These are phyloP conservation scores for Lophotriccus pileatus DNA, from an alignment of 2,797 vertebrate species.

Conservation along the genomic window DNA sequence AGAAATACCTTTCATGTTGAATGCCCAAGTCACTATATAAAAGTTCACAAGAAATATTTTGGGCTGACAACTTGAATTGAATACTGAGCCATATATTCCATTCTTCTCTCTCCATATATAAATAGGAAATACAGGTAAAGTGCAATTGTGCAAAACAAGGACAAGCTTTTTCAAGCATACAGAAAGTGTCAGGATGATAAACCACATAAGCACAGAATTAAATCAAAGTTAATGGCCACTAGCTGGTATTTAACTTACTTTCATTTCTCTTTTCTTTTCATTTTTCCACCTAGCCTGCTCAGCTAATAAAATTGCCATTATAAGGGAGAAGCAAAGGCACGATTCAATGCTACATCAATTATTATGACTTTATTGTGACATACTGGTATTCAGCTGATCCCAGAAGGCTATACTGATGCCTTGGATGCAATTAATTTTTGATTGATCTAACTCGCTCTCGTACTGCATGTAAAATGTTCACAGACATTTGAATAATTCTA, in stretches of 20 bases:
- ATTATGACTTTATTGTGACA: constrained; percentile 69
- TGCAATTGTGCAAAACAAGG: constrained; percentile 29
- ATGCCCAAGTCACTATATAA: neutral
- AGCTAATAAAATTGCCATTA: constrained; percentile 54
- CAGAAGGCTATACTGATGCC: constrained; percentile 55
- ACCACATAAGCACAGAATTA: constrained; percentile 31
- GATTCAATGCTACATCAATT: constrained; percentile 65
- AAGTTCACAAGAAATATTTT: neutral
- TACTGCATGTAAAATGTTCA: constrained; percentile 45
- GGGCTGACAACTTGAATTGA: neutral
- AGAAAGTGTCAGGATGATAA: constrained; percentile 42
- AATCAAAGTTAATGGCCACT: constrained; percentile 59
- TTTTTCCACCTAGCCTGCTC: constrained; percentile 51
- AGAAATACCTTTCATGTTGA: neutral
- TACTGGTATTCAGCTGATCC: constrained; percentile 55
- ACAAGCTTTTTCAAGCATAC: constrained; percentile 2
- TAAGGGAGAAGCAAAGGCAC: constrained; percentile 52
- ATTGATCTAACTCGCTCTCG: constrained; percentile 66
- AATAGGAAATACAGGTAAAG: neutral
- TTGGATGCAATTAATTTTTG: constrained; percentile 68
- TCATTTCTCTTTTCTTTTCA: constrained; percentile 52
- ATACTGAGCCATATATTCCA: neutral
- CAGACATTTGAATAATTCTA: constrained; percentile 64
- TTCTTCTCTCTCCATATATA: neutral
- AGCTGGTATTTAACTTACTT: constrained; percentile 62